Percentiles rank a stretch among this genome's conserved stretches.
Conservation (phyloP, 2,797 vertebrate species). For the Antennarius maculatus region DNA sequence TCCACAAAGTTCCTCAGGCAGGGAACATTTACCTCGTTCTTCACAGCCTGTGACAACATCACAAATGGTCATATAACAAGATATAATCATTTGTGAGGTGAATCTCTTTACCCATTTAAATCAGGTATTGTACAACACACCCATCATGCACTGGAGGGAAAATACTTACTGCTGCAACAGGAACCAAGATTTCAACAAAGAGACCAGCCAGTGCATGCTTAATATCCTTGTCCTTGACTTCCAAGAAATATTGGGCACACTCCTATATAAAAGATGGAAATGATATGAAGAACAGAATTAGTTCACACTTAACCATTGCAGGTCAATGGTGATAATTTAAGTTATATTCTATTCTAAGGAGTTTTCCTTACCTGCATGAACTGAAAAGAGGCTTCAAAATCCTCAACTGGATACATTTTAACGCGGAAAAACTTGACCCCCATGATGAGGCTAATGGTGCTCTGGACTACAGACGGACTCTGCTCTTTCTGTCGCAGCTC, state of each 20-base stretch:
- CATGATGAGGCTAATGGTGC: slow-evolving; percentile 98
- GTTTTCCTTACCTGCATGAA: slow-evolving; percentile 93
- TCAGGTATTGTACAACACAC: neutral
- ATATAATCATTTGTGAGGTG: neutral
- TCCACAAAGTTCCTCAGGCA: slow-evolving; percentile 99
- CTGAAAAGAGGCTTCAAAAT: slow-evolving; percentile 98
- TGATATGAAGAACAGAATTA: neutral
- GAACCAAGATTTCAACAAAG: slow-evolving; percentile 98
- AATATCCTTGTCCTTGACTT: slow-evolving; percentile 99
- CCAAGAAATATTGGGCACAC: slow-evolving; percentile 97
- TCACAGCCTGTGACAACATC: slow-evolving; percentile 86
- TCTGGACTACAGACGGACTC: slow-evolving; percentile 92
- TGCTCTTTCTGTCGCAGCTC: slow-evolving; percentile 96
- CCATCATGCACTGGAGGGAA: slow-evolving; percentile 7
- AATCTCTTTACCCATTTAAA: neutral
- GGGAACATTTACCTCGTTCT: slow-evolving; percentile 98
- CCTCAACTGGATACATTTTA: slow-evolving; percentile 99
- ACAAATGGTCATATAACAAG: slow-evolving; percentile 12
- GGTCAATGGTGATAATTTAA: neutral
- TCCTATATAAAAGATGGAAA: slow-evolving; percentile 80
- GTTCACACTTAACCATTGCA: neutral
- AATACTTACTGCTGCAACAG: slow-evolving; percentile 94
- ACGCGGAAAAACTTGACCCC: slow-evolving; percentile 98
- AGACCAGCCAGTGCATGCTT: slow-evolving; percentile 96
- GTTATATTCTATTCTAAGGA: neutral